Evolutionary conservation across 2,888 invertebrate genomes (phyloP), one percentile per base, ranked within the genome.

Genomic region (Euplexia lucipara): DNA sequence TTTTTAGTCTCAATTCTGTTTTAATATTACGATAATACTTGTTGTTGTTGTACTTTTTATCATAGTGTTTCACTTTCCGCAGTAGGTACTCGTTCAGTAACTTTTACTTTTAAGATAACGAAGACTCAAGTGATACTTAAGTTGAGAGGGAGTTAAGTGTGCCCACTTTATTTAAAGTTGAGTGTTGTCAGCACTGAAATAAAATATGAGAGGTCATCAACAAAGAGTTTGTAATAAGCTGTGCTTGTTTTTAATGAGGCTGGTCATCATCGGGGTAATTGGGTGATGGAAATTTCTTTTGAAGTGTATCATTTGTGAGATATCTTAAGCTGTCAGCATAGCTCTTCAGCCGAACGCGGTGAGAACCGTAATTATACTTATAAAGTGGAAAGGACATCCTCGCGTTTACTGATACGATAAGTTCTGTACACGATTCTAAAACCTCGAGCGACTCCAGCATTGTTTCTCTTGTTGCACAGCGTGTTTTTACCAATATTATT

Each of bases 81-180:
- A 12, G 16, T 16, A 70, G n/a, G 16, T 16, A 70, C 75, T 57
- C 37, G 51, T 34, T 48, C 2, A 57, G 65, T 70, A 53, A 75
- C 73, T 75, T 73, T 73, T 73, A 73, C 73, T 73, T 73, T 75
- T 73, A 60, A 35, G 67, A 60, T 68, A 74, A 62, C 74, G 56
- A 37, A 65, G 42, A 47, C 42, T 70, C 75, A 56, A 73, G 64
- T 53, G 73, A 70, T 73, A 67, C 71, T 71, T 71, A 45, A 45
- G 26, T 52, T 57, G 30, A 72, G 70, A 39, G 44, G 16, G 39
- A 61, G 47, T 75, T 41, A 48, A 64, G 64, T 64, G 53, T 64
- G 22, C 22, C 58, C 58, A 65, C 59, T 75, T 65, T 64, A 48
- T 59, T 49, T 63, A 45, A 49, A 12, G 20, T 39, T 34, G 30